These are phyloP conservation scores for Rousettus madagascariensis DNA, from an alignment of 2,797 vertebrate genomes.

Conservation along the genomic window DNA sequence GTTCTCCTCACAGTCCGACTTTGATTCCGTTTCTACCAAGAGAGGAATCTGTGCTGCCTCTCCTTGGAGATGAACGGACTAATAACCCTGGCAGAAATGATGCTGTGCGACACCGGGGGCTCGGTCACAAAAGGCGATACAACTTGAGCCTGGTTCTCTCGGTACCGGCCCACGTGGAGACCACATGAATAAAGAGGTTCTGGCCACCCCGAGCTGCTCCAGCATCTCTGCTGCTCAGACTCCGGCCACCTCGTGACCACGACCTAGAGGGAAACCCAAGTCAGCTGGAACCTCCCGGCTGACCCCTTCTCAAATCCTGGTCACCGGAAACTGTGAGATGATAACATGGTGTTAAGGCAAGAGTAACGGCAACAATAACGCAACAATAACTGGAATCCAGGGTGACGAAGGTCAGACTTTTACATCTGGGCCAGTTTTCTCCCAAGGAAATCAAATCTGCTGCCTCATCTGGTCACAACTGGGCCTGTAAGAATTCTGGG, in stretches of 20 bases:
- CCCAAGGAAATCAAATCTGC: not conserved
- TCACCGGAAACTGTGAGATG: not conserved
- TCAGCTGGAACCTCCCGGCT: not conserved
- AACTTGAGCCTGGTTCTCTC: not conserved
- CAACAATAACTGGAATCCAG: not conserved
- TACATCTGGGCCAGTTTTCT: not conserved
- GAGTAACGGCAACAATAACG: not conserved
- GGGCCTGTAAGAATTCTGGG: not conserved
- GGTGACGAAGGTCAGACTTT: not conserved
- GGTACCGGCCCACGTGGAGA: rapidly evolving
- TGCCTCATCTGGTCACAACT: not conserved
- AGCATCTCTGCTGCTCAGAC: not conserved
- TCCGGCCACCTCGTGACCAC: not conserved
- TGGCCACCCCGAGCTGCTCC: not conserved
- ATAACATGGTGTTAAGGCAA: not conserved
- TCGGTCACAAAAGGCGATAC: not conserved
- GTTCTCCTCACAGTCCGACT: not conserved
- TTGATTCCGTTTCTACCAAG: not conserved
- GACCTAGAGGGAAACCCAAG: not conserved
- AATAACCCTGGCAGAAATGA: not conserved
- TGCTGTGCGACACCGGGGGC: not conserved
- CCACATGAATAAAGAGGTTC: not conserved
- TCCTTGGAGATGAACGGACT: not conserved
- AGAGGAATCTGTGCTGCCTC: not conserved
- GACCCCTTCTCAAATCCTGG: not conserved